Conservation (phyloP, 2,113 vertebrate genomes). For the Lanius collurio region DNA sequence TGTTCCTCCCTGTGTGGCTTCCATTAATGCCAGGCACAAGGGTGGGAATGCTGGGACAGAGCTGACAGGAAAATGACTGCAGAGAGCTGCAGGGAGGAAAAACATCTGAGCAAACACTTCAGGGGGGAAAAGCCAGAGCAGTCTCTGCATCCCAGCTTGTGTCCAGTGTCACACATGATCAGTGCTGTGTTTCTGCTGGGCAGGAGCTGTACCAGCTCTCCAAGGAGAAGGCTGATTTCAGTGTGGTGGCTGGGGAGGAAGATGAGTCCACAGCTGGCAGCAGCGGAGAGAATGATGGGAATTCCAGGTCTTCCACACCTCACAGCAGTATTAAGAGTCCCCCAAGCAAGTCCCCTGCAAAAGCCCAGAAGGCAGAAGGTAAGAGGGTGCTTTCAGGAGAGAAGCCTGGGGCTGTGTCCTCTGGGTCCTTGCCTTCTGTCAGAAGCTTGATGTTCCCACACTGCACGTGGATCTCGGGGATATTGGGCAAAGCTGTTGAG, state of each 20-base stretch:
- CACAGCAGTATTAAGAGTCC: constrained; percentile 33
- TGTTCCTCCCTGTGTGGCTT: neutral
- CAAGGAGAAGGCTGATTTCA: constrained; percentile 89
- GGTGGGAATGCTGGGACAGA: neutral
- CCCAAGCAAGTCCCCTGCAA: constrained; percentile 58
- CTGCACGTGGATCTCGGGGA: fast-evolving
- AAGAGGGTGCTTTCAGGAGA: neutral
- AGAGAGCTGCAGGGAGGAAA: neutral
- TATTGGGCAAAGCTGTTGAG: neutral
- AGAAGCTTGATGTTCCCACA: neutral
- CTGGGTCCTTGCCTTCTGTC: neutral
- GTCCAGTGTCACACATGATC: neutral
- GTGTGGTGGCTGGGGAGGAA: constrained; percentile 78
- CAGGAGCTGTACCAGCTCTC: constrained; percentile 93
- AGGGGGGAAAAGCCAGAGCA: neutral
- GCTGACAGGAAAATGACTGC: neutral
- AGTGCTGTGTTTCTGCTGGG: neutral
- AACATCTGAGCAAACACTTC: neutral
- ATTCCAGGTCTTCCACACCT: constrained; percentile 74
- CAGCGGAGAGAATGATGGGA: constrained; percentile 81
- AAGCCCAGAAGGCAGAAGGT: constrained; percentile 63
- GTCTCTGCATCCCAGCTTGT: fast-evolving
- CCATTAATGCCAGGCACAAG: neutral
- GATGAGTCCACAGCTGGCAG: constrained; percentile 80
- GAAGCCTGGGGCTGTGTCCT: neutral